phyloP scores from a whole-genome alignment of 1,140 invertebrate genomes.

The Fopius arisanus region DNA sequence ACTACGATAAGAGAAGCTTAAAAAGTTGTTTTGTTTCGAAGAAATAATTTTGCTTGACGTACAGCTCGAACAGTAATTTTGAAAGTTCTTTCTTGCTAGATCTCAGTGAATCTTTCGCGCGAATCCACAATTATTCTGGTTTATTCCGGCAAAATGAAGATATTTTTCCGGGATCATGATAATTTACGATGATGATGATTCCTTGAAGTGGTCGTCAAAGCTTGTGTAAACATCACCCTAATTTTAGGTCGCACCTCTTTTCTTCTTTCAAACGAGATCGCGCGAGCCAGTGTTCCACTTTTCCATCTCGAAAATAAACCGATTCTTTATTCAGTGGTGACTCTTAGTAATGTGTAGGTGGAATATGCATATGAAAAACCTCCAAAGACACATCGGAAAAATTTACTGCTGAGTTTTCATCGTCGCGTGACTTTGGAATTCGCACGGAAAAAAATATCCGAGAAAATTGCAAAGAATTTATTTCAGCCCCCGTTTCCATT shows the following conservation, averaged over 20 bases:
- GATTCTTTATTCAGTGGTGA: not conserved
- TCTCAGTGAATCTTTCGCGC: no score
- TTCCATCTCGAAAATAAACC: not conserved
- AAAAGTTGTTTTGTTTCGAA: no score
- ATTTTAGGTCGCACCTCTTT: not conserved
- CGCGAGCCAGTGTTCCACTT: not conserved
- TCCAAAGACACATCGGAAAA: not conserved
- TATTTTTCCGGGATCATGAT: not conserved
- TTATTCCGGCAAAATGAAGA: not conserved
- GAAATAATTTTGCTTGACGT: no score
- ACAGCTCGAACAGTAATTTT: no score
- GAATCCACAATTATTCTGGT: not conserved
- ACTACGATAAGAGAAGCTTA: no score
- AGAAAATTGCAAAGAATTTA: no score
- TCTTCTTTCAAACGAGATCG: not conserved
- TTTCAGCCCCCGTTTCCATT: no score
- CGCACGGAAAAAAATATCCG: not conserved
- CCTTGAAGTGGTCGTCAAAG: not conserved
- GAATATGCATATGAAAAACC: not conserved
- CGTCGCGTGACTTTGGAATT: not conserved
- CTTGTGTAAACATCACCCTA: not conserved
- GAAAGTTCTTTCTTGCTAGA: no score
- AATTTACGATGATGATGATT: not conserved
- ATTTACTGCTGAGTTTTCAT: not conserved
- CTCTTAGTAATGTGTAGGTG: not conserved